Evolutionary conservation across 2,888 invertebrate genomes (phyloP).

Genomic region (Leptogaster cylindrica): DNA sequence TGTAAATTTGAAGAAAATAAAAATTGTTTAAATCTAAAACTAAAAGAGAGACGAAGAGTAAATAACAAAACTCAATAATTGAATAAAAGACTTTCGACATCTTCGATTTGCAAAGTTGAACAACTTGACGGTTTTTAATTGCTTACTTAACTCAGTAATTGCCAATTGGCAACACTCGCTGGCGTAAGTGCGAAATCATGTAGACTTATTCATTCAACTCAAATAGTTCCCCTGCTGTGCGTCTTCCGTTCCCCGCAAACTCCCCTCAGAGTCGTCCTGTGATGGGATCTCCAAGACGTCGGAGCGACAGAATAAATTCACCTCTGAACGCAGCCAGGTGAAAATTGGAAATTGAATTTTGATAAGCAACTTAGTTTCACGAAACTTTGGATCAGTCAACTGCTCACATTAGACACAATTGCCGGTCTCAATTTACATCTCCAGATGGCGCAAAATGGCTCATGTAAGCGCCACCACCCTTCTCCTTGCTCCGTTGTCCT

Average conservation of each 20-base stretch:
- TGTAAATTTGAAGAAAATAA: too few relatives aligned
- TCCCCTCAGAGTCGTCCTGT: neutral
- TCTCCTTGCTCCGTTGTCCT: neutral
- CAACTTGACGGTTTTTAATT: neutral
- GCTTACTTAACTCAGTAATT: slow-evolving; percentile 34
- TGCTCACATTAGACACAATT: neutral
- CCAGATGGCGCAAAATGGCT: neutral
- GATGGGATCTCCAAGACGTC: too few relatives aligned
- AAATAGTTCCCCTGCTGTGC: slow-evolving; percentile 1
- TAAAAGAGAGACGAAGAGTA: too few relatives aligned
- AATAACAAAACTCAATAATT: neutral
- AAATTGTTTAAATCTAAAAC: too few relatives aligned
- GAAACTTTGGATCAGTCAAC: slow-evolving; percentile 22
- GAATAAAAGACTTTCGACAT: neutral
- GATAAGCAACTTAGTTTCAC: slow-evolving; percentile 29
- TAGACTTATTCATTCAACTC: neutral
- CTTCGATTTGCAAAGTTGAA: neutral
- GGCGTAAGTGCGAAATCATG: slow-evolving; percentile 36
- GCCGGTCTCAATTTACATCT: neutral
- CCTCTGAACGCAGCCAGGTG: slow-evolving; percentile 14
- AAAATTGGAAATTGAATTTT: slow-evolving; percentile 25
- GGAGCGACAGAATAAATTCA: slow-evolving; percentile 1
- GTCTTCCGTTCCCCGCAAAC: too few relatives aligned
- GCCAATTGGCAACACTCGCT: slow-evolving; percentile 24
- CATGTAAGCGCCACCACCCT: neutral